These are phyloP conservation scores for Perca fluviatilis DNA, from an alignment of 2,113 vertebrate genomes.

Conservation along the genomic window DNA sequence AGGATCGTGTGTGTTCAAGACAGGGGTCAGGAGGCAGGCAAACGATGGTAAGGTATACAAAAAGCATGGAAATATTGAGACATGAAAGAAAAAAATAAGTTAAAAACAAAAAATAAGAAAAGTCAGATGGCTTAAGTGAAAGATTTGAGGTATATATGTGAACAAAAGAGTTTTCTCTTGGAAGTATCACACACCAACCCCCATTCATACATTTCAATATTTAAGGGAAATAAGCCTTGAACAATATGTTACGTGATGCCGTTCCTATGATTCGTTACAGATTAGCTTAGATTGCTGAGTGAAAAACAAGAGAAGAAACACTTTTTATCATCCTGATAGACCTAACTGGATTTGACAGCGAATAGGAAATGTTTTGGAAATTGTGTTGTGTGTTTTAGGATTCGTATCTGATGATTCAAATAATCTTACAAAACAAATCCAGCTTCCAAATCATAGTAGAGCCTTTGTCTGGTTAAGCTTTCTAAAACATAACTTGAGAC, in stretches of 20 bases:
- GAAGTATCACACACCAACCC: background rate
- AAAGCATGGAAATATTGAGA: background rate
- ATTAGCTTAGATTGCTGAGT: background rate
- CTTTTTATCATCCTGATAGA: background rate
- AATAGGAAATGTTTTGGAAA: background rate
- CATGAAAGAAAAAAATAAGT: background rate
- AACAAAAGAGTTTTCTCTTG: background rate
- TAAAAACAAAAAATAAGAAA: no score
- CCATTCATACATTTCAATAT: background rate
- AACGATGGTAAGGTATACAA: background rate
- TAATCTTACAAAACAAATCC: background rate
- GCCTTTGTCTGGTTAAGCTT: background rate
- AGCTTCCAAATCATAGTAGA: background rate
- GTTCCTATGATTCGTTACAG: background rate
- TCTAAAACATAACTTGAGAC: no score
- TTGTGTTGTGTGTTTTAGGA: background rate
- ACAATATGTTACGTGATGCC: background rate
- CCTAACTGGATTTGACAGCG: background rate
- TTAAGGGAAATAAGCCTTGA: background rate
- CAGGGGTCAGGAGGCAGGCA: background rate
- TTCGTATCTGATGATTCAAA: background rate
- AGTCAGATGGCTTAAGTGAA: background rate
- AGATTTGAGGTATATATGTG: background rate
- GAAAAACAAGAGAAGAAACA: no score
- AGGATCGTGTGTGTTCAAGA: conserved; percentile 23